Conservation (phyloP, 2,888 invertebrate species). For the Agapostemon virescens region DNA sequence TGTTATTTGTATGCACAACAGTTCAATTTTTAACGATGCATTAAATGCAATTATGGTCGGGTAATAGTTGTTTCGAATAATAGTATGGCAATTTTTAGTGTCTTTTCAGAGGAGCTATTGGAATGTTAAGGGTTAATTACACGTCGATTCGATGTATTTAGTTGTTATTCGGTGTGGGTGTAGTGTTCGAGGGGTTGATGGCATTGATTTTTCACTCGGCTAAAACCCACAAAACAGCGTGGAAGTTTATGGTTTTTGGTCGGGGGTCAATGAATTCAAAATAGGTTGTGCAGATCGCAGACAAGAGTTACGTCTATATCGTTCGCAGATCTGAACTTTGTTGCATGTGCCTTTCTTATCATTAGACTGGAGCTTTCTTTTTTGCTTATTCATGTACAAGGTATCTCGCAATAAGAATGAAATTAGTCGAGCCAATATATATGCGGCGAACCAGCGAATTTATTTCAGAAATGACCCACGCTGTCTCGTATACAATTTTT, state of each 20-base stretch:
- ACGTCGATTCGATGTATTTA: not conserved
- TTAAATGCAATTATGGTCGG: too few species aligned
- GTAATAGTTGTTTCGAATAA: too few species aligned
- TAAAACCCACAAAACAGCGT: not conserved
- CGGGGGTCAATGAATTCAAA: constrained; percentile 40
- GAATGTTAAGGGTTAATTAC: too few species aligned
- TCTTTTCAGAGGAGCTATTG: too few species aligned
- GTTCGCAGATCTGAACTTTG: constrained; percentile 32
- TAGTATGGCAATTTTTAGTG: too few species aligned
- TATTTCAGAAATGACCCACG: not conserved
- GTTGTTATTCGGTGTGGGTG: not conserved
- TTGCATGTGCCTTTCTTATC: constrained; percentile 44
- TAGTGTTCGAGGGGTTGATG: not conserved
- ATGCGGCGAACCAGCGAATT: not conserved
- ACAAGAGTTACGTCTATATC: constrained; percentile 45
- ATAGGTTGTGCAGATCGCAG: constrained; percentile 42
- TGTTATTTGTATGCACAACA: too few species aligned
- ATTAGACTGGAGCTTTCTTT: constrained; percentile 7
- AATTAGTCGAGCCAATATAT: not conserved
- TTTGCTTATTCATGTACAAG: constrained; percentile 11
- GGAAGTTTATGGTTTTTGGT: not conserved
- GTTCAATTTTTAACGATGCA: too few species aligned
- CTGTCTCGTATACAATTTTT: not conserved
- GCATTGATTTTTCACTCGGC: not conserved
- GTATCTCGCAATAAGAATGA: not conserved